Base-by-base conservation (phyloP, 2,888 invertebrate species). In the Amiota minor region DNA sequence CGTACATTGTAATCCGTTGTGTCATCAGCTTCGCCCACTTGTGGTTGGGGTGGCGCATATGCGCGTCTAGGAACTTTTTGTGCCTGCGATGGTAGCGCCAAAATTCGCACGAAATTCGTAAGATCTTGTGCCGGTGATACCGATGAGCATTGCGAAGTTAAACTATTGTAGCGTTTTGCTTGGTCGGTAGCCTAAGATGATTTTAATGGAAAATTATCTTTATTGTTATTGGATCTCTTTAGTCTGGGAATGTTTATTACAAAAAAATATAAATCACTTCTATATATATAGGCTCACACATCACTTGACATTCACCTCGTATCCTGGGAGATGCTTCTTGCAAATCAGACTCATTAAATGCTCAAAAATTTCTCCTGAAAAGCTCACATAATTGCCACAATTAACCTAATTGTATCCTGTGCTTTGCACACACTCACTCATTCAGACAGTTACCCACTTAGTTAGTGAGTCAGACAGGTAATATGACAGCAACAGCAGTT, bases 161-260 rank as follows among this genome's bases (percentile, higher is more conserved):
- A 91, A 14, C 93, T 93, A 86, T 95, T 96, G 91, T 97, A 98
- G 76, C 97, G 93, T 77, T 94, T 93, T 45, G 94, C 93, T 88
- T 97, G 96, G 85, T 96, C 96, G 84, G 93, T 92, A 67, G 95
- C 93, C 96, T 96, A 35, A 35, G 6, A 35, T 35, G 6, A 35
- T 35, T 6, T 35, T 8, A 35, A 35, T 35, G 35, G 35, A 35
- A 35, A 35, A 35, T 6, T 35, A 8, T 35, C 35, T 35, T 35
- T 4, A 35, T 35, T 35, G 6, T 35, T 35, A 35, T 35, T 6
- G 35, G 6, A 2, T 35, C 4, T 35, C 35, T 6, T 35, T 35
- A 35, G 35, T 6, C 2, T 35, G 35, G 35, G 6, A 53, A 14
- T 12, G n/a, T 16, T 53, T 9, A 50, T 8, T 20, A 35, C 20